phyloP scores from a whole-genome alignment of 2,797 vertebrate genomes.

The Xyrichtys novacula region DNA sequence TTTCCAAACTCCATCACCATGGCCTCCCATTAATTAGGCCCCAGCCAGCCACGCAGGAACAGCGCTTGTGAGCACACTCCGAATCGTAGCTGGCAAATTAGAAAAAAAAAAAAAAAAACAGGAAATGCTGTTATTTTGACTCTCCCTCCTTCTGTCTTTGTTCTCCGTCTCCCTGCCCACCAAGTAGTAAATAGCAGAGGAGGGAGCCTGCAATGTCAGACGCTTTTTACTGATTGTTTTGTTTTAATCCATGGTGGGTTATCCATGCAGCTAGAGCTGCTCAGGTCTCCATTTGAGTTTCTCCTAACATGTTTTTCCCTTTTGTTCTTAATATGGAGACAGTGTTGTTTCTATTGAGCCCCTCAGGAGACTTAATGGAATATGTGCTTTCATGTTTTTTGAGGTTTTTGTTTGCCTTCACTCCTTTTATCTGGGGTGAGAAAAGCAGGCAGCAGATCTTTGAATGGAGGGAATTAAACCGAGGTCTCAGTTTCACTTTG shows the following conservation, averaged over 20 bases:
- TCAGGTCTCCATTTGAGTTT: slow-evolving; percentile 67
- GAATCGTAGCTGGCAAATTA: slow-evolving; percentile 80
- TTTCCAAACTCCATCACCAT: slow-evolving; percentile 84
- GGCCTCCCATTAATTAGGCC: slow-evolving; percentile 84
- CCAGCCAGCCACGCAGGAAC: slow-evolving; percentile 77
- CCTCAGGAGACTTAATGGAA: slow-evolving; percentile 73
- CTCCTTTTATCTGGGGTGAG: slow-evolving; percentile 57
- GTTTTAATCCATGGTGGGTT: slow-evolving; percentile 73
- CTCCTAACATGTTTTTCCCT: slow-evolving; percentile 51
- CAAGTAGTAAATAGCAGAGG: slow-evolving; percentile 66
- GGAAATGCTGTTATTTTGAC: slow-evolving; percentile 71
- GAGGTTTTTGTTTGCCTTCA: slow-evolving; percentile 52
- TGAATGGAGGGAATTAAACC: slow-evolving; percentile 60
- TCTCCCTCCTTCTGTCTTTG: slow-evolving; percentile 63
- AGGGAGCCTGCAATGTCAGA: slow-evolving; percentile 54
- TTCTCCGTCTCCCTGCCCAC: slow-evolving; percentile 62
- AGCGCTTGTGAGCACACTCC: slow-evolving; percentile 70
- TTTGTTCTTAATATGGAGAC: slow-evolving; percentile 70
- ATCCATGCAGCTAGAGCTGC: slow-evolving; percentile 68
- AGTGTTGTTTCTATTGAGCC: slow-evolving; percentile 58
- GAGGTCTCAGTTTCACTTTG: slow-evolving; percentile 53
- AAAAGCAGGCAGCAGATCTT: slow-evolving; percentile 60
- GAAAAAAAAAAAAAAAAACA: slow-evolving; percentile 50
- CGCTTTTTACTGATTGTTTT: slow-evolving; percentile 73
- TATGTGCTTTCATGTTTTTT: slow-evolving; percentile 69